Conservation (phyloP, 2,888 invertebrate genomes). For the Caenorhabditis plicata region DNA sequence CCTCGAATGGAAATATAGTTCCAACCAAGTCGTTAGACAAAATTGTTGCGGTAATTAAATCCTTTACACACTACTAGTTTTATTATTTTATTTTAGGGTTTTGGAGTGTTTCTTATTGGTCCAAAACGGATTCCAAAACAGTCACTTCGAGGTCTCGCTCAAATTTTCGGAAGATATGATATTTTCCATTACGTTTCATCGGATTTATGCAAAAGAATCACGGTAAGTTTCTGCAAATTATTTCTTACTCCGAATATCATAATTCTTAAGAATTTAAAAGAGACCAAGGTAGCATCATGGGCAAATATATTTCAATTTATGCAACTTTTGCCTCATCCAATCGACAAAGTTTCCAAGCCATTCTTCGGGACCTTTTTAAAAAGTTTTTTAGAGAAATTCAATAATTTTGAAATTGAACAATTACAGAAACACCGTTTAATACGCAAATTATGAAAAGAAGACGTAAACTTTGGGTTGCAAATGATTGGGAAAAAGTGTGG, state of each 20-base stretch:
- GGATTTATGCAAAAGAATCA: conserved; percentile 11
- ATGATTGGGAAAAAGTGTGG: conserved; percentile 30
- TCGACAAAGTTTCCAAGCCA: conserved; percentile 15
- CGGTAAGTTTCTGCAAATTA: conserved; percentile 7
- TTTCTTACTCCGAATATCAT: neutral
- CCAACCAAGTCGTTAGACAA: conserved; percentile 24
- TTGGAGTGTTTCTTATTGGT: conserved; percentile 16
- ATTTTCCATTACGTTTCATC: conserved; percentile 24
- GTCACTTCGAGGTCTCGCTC: conserved; percentile 11
- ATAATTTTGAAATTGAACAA: neutral
- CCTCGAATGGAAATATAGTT: conserved; percentile 12
- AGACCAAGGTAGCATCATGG: conserved; percentile 13
- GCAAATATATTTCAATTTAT: conserved; percentile 33
- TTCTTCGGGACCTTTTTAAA: conserved; percentile 20
- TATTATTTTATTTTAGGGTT: conserved; percentile 17
- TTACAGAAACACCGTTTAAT: conserved; percentile 13
- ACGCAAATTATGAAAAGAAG: conserved; percentile 11
- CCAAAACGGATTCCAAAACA: conserved; percentile 12
- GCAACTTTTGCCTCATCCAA: conserved; percentile 25
- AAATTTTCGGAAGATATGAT: conserved; percentile 29
- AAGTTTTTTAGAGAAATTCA: neutral
- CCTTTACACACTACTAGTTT: neutral
- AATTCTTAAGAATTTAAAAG: conserved; percentile 12
- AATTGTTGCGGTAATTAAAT: conserved; percentile 6
- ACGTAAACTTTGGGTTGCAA: conserved; percentile 9